Percentiles rank a stretch among this genome's conserved stretches.
phyloP scores from a whole-genome alignment of 1,140 invertebrate genomes.

The Drosophila azteca region DNA sequence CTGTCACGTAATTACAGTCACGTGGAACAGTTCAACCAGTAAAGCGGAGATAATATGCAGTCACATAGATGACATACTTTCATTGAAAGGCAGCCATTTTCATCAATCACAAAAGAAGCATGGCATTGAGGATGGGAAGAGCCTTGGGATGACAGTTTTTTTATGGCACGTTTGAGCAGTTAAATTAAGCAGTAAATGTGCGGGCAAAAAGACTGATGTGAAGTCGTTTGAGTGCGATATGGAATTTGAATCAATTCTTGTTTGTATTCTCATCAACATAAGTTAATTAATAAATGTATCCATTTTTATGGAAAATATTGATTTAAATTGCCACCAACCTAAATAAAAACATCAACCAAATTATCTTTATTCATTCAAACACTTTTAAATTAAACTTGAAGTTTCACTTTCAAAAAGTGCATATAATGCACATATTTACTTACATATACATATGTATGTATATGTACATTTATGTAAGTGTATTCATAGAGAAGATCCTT shows the following conservation, averaged over 20 bases:
- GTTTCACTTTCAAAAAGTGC: no score
- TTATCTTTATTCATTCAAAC: no score
- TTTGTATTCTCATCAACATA: conserved; percentile 5
- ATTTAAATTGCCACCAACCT: conserved; percentile 26
- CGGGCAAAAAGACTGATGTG: background rate
- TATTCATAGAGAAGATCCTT: no score
- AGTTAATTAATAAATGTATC: conserved; percentile 55
- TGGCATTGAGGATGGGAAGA: no score
- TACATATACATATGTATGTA: no score
- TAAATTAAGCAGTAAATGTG: conserved; percentile 40
- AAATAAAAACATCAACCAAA: background rate
- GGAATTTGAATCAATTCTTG: background rate
- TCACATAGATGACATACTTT: conserved; percentile 19
- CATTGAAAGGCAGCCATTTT: background rate
- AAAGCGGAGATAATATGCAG: conserved; percentile 32
- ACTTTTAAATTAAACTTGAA: no score
- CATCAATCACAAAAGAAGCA: conserved; percentile 37
- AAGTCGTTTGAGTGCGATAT: conserved; percentile 2
- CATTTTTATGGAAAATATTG: conserved; percentile 44
- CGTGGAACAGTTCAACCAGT: conserved; percentile 24
- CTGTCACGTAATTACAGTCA: no score
- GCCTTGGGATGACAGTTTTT: conserved; percentile 31
- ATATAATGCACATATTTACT: no score
- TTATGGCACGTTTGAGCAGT: conserved; percentile 16
- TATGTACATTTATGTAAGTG: no score